Percentiles rank a stretch among this genome's conserved stretches.
Conservation (phyloP, 2,113 vertebrate genomes). For the Genyomyrus donnyi region DNA sequence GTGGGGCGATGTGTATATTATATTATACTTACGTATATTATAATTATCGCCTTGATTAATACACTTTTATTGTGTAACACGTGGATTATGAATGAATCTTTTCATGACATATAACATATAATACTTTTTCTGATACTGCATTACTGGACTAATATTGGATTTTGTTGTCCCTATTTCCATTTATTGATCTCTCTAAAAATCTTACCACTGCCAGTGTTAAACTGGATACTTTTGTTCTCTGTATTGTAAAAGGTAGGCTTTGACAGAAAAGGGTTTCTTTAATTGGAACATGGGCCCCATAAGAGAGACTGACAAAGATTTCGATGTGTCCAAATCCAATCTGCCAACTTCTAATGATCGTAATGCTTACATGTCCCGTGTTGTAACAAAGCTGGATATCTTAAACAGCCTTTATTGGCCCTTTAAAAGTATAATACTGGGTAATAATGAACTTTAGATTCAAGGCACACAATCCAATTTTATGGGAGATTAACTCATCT, state of each 20-base stretch:
- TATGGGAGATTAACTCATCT: constrained; percentile 7
- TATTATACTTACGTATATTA: neutral
- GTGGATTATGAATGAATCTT: neutral
- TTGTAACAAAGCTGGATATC: neutral
- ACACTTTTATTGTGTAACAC: neutral
- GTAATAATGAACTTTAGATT: neutral
- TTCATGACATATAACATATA: neutral
- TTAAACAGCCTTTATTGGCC: constrained; percentile 3
- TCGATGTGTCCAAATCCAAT: neutral
- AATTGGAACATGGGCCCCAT: neutral
- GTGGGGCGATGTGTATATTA: too few species aligned
- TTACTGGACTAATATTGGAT: neutral
- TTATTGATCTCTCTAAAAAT: neutral
- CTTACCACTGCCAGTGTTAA: neutral
- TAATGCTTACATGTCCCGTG: neutral
- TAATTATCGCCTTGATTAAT: neutral
- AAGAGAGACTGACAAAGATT: neutral
- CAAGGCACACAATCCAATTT: constrained; percentile 1
- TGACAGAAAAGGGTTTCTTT: neutral
- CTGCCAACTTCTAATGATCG: neutral
- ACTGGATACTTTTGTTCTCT: neutral
- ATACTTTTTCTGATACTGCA: neutral
- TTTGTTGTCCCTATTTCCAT: neutral
- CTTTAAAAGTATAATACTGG: constrained; percentile 4
- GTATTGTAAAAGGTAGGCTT: neutral